These are phyloP conservation scores for Gymnothorax javanicus DNA, from an alignment of 2,797 vertebrate species.

Conservation along the genomic window DNA sequence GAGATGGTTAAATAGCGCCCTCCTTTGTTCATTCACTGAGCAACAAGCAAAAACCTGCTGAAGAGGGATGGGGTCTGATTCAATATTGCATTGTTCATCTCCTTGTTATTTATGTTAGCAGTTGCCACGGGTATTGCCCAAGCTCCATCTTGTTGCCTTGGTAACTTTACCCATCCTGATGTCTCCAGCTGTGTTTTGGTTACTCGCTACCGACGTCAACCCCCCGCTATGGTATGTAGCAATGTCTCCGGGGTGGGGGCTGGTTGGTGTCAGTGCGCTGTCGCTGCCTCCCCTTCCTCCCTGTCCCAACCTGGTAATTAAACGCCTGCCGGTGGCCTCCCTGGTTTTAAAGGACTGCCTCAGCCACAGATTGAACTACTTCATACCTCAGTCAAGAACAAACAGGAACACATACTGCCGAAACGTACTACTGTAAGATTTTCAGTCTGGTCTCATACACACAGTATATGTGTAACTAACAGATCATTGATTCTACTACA, in stretches of 20 bases:
- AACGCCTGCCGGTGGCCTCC: slow-evolving; percentile 7
- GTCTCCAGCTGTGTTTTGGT: slow-evolving; percentile 73
- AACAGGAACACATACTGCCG: not conserved
- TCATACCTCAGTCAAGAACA: not conserved
- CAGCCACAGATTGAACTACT: not conserved
- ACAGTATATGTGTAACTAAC: not conserved
- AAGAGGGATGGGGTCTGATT: not conserved
- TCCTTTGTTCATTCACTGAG: not conserved
- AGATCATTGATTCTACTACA: not conserved
- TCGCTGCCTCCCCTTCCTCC: not conserved
- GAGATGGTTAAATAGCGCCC: not conserved
- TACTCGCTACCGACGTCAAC: slow-evolving; percentile 60
- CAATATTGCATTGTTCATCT: slow-evolving; percentile 7
- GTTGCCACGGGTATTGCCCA: slow-evolving; percentile 73
- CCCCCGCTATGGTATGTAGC: slow-evolving; percentile 19
- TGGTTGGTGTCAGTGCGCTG: not conserved
- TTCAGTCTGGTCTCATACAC: not conserved
- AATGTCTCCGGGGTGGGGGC: not conserved
- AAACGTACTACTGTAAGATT: not conserved
- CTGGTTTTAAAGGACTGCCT: not conserved
- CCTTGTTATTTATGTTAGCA: slow-evolving; percentile 74
- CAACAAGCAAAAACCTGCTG: not conserved
- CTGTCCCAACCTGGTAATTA: slow-evolving; percentile 23
- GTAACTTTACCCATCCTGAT: slow-evolving; percentile 75
- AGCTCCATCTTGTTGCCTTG: slow-evolving; percentile 79